Conservation (phyloP, 2,888 invertebrate genomes). For the Xestia sexstrigata region DNA sequence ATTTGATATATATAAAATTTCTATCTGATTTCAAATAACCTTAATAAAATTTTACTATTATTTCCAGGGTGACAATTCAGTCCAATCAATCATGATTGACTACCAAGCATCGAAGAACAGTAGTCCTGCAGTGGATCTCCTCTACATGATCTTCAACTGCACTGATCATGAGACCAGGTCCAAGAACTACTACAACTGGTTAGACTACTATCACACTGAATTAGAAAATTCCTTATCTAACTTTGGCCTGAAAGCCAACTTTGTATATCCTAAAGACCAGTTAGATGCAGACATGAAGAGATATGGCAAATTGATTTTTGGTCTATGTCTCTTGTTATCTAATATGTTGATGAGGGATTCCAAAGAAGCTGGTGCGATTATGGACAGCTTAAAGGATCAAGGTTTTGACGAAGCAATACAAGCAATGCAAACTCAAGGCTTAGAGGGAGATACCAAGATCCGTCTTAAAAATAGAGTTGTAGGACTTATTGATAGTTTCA, state of each 20-base stretch:
- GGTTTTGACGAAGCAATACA: conserved; percentile 26
- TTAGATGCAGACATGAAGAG: conserved; percentile 69
- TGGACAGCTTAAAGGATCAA: conserved; percentile 43
- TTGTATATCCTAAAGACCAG: conserved; percentile 65
- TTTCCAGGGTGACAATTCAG: conserved; percentile 67
- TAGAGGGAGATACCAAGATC: conserved; percentile 45
- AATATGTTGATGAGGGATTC: conserved; percentile 61
- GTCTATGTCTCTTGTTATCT: conserved; percentile 50
- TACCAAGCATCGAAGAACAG: conserved; percentile 69
- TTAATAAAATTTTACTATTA: background rate
- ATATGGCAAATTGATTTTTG: conserved; percentile 64
- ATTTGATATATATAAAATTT: too few species aligned
- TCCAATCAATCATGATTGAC: conserved; percentile 73
- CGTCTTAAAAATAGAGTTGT: conserved; percentile 57
- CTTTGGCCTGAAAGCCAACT: conserved; percentile 63
- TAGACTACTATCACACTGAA: conserved; percentile 70
- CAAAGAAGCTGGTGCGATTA: conserved; percentile 59
- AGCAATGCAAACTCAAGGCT: background rate
- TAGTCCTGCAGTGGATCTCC: conserved; percentile 70
- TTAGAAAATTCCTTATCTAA: conserved; percentile 65
- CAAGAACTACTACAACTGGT: conserved; percentile 69
- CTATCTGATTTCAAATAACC: too few species aligned
- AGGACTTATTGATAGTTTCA: conserved; percentile 66
- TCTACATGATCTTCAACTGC: conserved; percentile 71
- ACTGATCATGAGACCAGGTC: conserved; percentile 70